phyloP scores from a whole-genome alignment of 2,113 vertebrate genomes.

The Thinocorus orbignyianus region DNA sequence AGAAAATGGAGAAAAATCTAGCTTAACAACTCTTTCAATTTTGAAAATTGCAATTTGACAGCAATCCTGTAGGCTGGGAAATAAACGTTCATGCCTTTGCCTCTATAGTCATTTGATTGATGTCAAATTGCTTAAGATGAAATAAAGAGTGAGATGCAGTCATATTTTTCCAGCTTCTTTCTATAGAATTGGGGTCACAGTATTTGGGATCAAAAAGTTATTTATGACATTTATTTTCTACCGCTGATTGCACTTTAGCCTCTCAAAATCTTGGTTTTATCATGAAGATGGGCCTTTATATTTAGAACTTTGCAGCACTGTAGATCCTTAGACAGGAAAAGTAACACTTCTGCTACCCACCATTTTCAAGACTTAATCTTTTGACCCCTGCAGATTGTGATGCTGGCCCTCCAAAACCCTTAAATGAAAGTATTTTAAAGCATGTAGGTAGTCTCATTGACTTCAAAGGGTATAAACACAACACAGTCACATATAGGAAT shows the following conservation, averaged over 20 bases:
- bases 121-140: conserved; percentile 71
- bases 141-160: conserved; percentile 68
- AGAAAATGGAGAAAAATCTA: conserved; percentile 67
- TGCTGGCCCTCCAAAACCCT: not conserved
- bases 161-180: conserved; percentile 61
- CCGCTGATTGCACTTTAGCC: conserved; percentile 54
- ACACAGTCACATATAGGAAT: not conserved
- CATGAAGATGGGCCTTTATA: conserved; percentile 51
- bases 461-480: not conserved
- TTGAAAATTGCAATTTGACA: conserved; percentile 71
- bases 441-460: not conserved
- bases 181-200: conserved; percentile 54
- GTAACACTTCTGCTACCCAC: not conserved
- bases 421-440: not conserved
- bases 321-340: not conserved
- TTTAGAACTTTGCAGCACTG: conserved; percentile 26
- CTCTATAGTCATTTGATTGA: conserved; percentile 65
- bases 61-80: conserved; percentile 64
- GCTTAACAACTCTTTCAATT: conserved; percentile 67
- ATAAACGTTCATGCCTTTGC: conserved; percentile 63
- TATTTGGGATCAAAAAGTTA: conserved; percentile 69
- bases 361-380: not conserved
- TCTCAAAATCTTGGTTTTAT: conserved; percentile 52
- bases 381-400: not conserved
- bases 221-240: conserved; percentile 64